Evolutionary conservation across 2,888 invertebrate genomes (phyloP), one percentile per base, ranked within the genome.

Genomic region (Alsophila aescularia): DNA sequence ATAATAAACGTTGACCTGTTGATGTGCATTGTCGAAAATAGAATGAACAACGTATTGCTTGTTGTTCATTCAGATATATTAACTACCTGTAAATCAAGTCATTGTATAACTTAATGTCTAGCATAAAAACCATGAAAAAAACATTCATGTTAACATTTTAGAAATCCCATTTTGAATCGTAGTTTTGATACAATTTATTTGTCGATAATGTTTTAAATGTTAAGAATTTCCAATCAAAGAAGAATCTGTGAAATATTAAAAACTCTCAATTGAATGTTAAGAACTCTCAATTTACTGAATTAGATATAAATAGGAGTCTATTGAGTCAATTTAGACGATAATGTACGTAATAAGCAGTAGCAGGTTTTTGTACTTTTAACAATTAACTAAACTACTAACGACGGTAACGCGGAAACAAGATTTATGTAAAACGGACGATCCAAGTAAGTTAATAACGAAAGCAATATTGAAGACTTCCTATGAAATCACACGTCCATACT

Each of bases 321-420:
- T 45, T 37, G 48, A 49, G 55, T 56, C 55, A 56, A 56, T 56
- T 56, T 56, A 51, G 55, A 51, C 44, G 27, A 37, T 51, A 37
- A 45, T 12, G 29, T 56, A 50, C 36, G 36, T 51, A 45, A 41
- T 40, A 54, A 49, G 29, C 41, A 16, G 41, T 56, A 45, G 45
- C 7, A 36, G 49, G 41, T 41, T 56, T 41, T 56, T 56, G 43
- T 56, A 56, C 44, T 41, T 44, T 51, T 56, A 51, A 35, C 50
- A 34, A 24, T 42, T 24, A 42, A 44, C 7, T 24, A 24, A 24
- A 24, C 8, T 18, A 18, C 5, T 35, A 21, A 32, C 40, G 13
- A 34, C 27, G 0, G 12, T 53, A 24, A 8, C 10, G 42, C 16
- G 32, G 48, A 36, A 48, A 32, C 48, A 31, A 31, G 41, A 40